These are phyloP conservation scores for Pygmarrhopalites habei DNA, from an alignment of 1,140 invertebrate species.

Conservation along the genomic window DNA sequence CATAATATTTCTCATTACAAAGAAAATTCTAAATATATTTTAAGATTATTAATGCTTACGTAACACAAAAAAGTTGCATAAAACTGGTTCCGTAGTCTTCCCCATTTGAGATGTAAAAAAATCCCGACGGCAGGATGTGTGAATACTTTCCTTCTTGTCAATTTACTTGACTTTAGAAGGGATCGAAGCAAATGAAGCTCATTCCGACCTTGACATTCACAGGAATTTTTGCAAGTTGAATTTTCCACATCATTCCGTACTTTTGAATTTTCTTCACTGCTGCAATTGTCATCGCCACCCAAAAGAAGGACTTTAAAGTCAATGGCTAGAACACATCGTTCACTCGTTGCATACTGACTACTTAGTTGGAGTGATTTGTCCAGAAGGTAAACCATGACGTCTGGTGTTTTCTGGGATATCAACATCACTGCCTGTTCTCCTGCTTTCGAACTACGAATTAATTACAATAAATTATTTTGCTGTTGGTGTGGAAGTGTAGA, in stretches of 20 bases:
- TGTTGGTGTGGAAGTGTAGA: too few relatives aligned
- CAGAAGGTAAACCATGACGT: slow-evolving; percentile 21
- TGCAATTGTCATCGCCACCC: neutral
- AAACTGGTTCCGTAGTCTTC: slow-evolving; percentile 28
- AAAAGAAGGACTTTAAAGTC: too few relatives aligned
- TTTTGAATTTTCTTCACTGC: neutral
- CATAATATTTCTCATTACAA: too few relatives aligned
- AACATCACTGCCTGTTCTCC: slow-evolving; percentile 19
- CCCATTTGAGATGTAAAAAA: slow-evolving; percentile 38
- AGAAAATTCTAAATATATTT: too few relatives aligned
- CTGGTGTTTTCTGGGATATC: slow-evolving; percentile 24
- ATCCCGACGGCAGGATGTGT: slow-evolving; percentile 28
- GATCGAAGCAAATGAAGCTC: slow-evolving; percentile 12
- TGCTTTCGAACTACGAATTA: slow-evolving; percentile 16
- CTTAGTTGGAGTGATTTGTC: slow-evolving; percentile 27
- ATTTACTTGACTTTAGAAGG: slow-evolving; percentile 14
- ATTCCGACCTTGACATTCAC: neutral
- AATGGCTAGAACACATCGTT: slow-evolving; percentile 32
- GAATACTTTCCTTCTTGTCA: slow-evolving; percentile 19
- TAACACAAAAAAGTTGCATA: slow-evolving; percentile 12
- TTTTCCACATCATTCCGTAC: too few relatives aligned
- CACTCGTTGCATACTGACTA: slow-evolving; percentile 22
- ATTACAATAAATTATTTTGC: neutral
- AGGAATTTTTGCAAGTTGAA: too few relatives aligned
- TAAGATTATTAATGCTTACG: too few relatives aligned